phyloP scores from a whole-genome alignment of 2,888 invertebrate species.

The Choristoneura rosaceana region DNA sequence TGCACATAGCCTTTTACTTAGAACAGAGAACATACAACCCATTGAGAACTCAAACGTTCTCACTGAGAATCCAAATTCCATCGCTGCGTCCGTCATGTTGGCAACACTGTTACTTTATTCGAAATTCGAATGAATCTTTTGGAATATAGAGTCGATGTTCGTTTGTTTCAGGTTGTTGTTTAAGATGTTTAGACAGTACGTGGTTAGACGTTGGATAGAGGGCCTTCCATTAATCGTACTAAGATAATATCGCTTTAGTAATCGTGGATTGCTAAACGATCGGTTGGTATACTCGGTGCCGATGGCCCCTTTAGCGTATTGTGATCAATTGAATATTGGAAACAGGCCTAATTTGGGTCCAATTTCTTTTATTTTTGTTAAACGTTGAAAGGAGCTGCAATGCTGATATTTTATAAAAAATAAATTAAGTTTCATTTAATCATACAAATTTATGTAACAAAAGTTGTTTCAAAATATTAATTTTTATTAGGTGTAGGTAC shows the following conservation, averaged over 20 bases:
- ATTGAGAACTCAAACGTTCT: slow-evolving; percentile 48
- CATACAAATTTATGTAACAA: no score
- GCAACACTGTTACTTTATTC: slow-evolving; percentile 36
- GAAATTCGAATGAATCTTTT: slow-evolving; percentile 40
- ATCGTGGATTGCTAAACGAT: slow-evolving; percentile 80
- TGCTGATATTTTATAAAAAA: no score
- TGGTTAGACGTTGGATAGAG: slow-evolving; percentile 77
- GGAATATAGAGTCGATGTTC: slow-evolving; percentile 48
- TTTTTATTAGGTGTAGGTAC: no score
- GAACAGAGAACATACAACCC: slow-evolving; percentile 32
- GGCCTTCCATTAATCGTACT: slow-evolving; percentile 77
- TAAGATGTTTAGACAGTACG: slow-evolving; percentile 54
- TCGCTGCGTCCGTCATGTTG: slow-evolving; percentile 42
- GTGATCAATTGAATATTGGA: slow-evolving; percentile 37
- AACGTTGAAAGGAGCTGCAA: no score
- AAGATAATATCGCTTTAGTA: slow-evolving; percentile 80
- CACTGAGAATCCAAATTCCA: slow-evolving; percentile 42
- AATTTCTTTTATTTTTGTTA: neutral
- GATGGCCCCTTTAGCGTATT: slow-evolving; percentile 56
- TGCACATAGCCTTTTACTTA: slow-evolving; percentile 65
- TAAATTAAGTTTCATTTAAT: no score
- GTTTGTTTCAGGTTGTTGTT: slow-evolving; percentile 42
- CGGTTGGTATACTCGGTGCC: slow-evolving; percentile 70
- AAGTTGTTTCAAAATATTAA: no score
- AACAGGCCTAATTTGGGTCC: neutral